Evolutionary conservation across 2,888 invertebrate species (phyloP).

Genomic region (Machimus rusticus): DNA sequence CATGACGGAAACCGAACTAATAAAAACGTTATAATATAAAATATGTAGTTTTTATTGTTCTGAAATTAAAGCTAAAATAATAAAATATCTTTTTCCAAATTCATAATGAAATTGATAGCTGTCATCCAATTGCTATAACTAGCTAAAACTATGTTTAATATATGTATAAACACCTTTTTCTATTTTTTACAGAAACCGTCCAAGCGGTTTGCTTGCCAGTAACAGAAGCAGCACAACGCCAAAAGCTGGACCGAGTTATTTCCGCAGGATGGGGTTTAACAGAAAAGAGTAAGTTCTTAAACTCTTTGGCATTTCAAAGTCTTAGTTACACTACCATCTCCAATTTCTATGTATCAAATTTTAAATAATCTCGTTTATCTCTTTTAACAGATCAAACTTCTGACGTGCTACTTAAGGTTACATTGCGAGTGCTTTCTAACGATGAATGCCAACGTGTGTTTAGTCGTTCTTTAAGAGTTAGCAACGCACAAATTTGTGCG

Average conservation of each 20-base stretch:
- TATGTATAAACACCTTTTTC: not conserved
- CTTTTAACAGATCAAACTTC: constrained; percentile 25
- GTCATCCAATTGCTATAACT: no score
- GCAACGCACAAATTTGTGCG: constrained; percentile 66
- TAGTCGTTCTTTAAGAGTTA: constrained; percentile 49
- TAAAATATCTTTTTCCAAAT: no score
- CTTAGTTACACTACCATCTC: not conserved
- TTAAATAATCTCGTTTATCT: not conserved
- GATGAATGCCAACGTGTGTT: constrained; percentile 58
- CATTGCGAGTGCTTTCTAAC: constrained; percentile 55
- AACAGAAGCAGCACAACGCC: constrained; percentile 55
- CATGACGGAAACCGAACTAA: no score
- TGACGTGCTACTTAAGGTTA: constrained; percentile 56
- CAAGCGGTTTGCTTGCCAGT: constrained; percentile 66
- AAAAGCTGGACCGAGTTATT: constrained; percentile 56
- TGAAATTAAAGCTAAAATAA: no score
- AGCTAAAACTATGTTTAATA: no score
- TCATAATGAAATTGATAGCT: no score
- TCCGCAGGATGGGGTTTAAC: constrained; percentile 61
- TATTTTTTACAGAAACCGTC: constrained; percentile 56
- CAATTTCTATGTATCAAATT: not conserved
- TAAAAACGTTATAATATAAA: no score
- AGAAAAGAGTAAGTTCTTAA: constrained; percentile 54
- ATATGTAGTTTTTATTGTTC: no score
- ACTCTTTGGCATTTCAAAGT: not conserved